A percentile compares a stretch with the other conserved stretches of the same genome.
These are phyloP conservation scores for Rosalia funebris DNA, from an alignment of 2,888 invertebrate species.

Conservation along the genomic window DNA sequence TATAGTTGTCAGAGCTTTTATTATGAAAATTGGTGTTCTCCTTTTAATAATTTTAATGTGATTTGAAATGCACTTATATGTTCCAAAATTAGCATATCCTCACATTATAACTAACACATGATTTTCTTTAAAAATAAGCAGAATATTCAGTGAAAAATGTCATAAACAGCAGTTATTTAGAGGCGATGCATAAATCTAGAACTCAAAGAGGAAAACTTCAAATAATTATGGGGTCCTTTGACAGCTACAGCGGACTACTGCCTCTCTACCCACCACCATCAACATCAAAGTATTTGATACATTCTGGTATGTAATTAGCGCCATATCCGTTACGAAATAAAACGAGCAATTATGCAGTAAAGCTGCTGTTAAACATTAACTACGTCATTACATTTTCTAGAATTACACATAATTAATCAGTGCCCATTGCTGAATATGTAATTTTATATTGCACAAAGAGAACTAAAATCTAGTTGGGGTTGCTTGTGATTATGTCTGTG, in stretches of 20 bases:
- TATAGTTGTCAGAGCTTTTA: too few species aligned
- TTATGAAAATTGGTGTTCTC: too few species aligned
- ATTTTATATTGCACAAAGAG: background rate
- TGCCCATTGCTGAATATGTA: background rate
- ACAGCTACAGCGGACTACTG: background rate
- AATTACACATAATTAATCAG: background rate
- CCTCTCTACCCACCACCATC: background rate
- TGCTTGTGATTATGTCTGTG: too few species aligned
- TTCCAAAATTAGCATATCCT: too few species aligned
- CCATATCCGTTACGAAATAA: slow-evolving; percentile 3
- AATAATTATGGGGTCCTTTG: background rate
- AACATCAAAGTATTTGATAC: slow-evolving; percentile 1
- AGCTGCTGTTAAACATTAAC: background rate
- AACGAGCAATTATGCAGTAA: slow-evolving; percentile 1
- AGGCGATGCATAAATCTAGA: background rate
- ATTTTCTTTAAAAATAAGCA: too few species aligned
- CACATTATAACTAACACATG: too few species aligned
- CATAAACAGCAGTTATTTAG: background rate
- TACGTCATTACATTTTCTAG: background rate
- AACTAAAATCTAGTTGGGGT: too few species aligned
- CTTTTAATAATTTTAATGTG: too few species aligned
- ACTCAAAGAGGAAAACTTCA: background rate
- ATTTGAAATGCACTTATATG: too few species aligned
- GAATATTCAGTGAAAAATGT: too few species aligned
- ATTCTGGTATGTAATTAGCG: background rate